Percentiles rank a stretch among this genome's conserved stretches.
phyloP scores from a whole-genome alignment of 2,888 invertebrate species.

The Ornithoptera priamus region DNA sequence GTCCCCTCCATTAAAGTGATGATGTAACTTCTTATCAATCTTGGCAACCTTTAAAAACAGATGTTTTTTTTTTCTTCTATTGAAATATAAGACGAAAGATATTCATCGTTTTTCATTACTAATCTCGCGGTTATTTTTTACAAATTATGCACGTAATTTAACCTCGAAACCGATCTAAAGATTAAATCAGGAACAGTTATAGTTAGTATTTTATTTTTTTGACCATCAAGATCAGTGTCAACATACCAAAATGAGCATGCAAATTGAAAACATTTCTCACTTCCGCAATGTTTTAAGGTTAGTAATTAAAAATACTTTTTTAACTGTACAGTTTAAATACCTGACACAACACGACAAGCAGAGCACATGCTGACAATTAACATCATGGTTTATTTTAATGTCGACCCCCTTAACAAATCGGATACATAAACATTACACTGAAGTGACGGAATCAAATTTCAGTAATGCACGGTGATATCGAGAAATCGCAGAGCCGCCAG shows the following conservation, averaged over 20 bases:
- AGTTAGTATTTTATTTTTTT: not conserved
- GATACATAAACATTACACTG: conserved; percentile 4
- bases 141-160: not conserved
- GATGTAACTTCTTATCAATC: not conserved
- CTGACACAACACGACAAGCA: conserved; percentile 12
- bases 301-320: conserved; percentile 17
- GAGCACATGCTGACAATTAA: conserved; percentile 16
- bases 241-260: not conserved
- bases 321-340: not conserved
- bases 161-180: not conserved
- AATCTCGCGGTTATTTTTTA: not conserved
- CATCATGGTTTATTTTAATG: conserved; percentile 8
- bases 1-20: not conserved
- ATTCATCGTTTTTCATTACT: not conserved
- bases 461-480: not conserved
- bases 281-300: not conserved
- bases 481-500: not conserved
- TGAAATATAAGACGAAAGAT: not conserved
- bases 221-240: not conserved
- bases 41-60: not conserved
- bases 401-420: not conserved
- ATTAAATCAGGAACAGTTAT: conserved; percentile 1
- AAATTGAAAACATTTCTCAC: not conserved
- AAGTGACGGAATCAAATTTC: conserved; percentile 16
- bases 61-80: not conserved